These are phyloP conservation scores for Bradynema listronoti DNA, from an alignment of 1,140 invertebrate species.

Conservation along the genomic window DNA sequence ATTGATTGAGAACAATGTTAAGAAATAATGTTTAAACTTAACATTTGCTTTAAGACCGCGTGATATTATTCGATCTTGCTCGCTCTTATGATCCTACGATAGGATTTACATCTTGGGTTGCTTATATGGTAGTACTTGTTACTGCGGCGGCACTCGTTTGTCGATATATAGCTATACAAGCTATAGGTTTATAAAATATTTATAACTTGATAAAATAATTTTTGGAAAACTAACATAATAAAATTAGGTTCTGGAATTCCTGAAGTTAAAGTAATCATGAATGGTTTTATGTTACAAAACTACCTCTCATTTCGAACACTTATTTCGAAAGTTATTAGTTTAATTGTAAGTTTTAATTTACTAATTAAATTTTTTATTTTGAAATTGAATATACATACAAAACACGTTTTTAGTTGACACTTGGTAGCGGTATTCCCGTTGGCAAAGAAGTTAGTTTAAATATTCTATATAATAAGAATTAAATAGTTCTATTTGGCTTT, in stretches of 20 bases:
- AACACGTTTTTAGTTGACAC: constrained; percentile 83
- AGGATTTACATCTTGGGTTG: constrained; percentile 47
- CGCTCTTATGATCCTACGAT: constrained; percentile 27
- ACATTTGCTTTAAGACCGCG: constrained; percentile 42
- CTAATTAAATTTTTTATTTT: not conserved
- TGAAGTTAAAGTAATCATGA: constrained; percentile 96
- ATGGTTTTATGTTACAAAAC: constrained; percentile 90
- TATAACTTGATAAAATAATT: not conserved
- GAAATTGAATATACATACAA: constrained; percentile 63
- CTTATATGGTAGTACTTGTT: constrained; percentile 47
- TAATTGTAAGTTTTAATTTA: not conserved
- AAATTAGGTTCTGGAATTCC: constrained; percentile 67
- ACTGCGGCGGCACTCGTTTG: constrained; percentile 46
- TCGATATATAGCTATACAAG: constrained; percentile 48
- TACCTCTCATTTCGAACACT: constrained; percentile 90
- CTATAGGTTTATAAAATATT: constrained; percentile 37
- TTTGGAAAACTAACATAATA: not conserved
- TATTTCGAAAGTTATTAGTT: no score
- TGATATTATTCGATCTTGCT: constrained; percentile 45
- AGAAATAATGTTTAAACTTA: not conserved
- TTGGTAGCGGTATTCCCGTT: constrained; percentile 88
- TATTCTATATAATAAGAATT: no score
- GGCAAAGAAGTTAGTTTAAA: constrained; percentile 85
- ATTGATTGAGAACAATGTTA: not conserved
- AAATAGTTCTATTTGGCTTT: no score